Evolutionary conservation across 1,140 invertebrate species (phyloP), one percentile per base, ranked within the genome.

Genomic region (Calliopsis andreniformis): DNA sequence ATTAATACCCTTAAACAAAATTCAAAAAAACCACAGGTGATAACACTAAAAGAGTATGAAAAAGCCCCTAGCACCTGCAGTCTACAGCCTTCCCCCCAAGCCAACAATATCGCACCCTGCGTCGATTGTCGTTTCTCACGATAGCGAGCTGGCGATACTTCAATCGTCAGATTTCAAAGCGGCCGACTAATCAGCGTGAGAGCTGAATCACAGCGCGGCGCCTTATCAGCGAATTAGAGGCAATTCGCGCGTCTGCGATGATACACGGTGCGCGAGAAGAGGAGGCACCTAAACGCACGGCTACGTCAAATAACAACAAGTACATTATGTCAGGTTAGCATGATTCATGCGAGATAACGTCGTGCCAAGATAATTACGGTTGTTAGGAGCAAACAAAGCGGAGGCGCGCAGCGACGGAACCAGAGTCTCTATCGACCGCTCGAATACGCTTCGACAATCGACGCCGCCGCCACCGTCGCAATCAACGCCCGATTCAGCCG

Each of bases 301-400:
- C 70, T 62, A 80, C 69, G 76, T 82, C 64, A 79, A 83, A 79
- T 79, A 78, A 68, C 81, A 68, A 68, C 67, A 68, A 71, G 75
- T 70, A 68, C 79, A 53, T 83, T 83, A 79, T 80, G 70, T 70
- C 63, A 51, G 76, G 69, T 83, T 83, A 75, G 69, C 76, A 79
- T 83, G 81, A 83, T 82, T 83, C 81, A 83, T 82, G 16, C 49
- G 69, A 78, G 81, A 82, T 83, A 83, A 83, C 66, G 69, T 79
- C 76, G 80, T 67, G 47, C 32, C 76, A 62, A 79, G 80, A 79
- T 83, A 83, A 83, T 83, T 83, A 82, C 69, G 64, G 76, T 83
- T 70, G 64, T 83, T 82, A 79, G 62, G 76, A 20, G 70, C 81
- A 79, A 83, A 83, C 81, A 82, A 83, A 83, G 80, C 67, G 61